These are phyloP conservation scores for Nasonovia ribisnigri DNA, from an alignment of 2,888 invertebrate genomes.

Conservation along the genomic window DNA sequence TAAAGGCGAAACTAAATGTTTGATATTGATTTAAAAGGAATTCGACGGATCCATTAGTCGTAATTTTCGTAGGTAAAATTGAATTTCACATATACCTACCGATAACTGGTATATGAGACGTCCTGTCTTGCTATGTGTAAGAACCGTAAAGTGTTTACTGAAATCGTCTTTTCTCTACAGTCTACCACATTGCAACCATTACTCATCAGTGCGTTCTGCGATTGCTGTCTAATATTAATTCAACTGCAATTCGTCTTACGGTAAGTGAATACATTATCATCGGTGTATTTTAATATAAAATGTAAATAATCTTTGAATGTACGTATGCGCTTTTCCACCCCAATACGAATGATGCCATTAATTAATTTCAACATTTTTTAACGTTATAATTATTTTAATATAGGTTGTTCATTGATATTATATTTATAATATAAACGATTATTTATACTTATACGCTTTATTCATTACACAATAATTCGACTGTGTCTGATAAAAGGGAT, in stretches of 20 bases:
- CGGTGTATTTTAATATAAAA: background rate
- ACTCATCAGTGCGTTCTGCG: background rate
- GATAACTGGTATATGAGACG: background rate
- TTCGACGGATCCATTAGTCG: background rate
- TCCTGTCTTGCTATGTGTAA: background rate
- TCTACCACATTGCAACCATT: background rate
- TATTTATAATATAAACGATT: background rate
- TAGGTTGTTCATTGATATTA: background rate
- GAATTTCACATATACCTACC: background rate
- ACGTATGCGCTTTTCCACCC: background rate
- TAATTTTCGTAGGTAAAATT: background rate
- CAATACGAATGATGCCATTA: background rate
- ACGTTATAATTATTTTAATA: background rate
- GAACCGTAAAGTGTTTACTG: background rate
- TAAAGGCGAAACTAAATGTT: background rate
- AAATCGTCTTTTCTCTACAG: background rate
- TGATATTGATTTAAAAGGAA: background rate
- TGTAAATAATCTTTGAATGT: background rate
- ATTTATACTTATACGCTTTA: background rate
- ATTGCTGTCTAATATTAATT: background rate
- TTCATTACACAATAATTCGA: background rate
- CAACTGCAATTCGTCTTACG: background rate
- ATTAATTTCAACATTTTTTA: background rate
- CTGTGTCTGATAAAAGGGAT: background rate
- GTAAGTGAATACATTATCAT: background rate